These are phyloP conservation scores for Muschampia plurimacula DNA, from an alignment of 2,888 invertebrate genomes.

Conservation along the genomic window DNA sequence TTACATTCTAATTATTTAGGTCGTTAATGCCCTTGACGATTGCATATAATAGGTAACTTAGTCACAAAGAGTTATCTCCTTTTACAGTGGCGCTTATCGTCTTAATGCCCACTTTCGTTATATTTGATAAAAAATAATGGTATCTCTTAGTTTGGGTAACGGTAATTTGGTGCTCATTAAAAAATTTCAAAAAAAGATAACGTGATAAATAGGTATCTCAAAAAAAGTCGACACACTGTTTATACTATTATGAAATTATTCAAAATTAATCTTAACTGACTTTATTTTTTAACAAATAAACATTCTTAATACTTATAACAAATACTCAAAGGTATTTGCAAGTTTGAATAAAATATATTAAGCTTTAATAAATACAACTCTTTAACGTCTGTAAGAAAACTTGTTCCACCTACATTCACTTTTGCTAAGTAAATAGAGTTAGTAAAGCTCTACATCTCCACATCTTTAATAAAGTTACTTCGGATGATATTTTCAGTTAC, in stretches of 20 bases:
- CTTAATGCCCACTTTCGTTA: not conserved
- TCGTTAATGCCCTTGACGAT: conserved; percentile 37
- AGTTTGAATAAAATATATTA: not conserved
- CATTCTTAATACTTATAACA: not conserved
- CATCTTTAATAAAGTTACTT: not conserved
- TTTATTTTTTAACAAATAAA: too few relatives aligned
- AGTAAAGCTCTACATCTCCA: conserved; percentile 19
- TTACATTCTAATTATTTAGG: conserved; percentile 37
- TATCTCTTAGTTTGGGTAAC: not conserved
- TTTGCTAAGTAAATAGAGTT: conserved; percentile 59
- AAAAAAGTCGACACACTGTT: too few relatives aligned
- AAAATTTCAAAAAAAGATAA: not conserved
- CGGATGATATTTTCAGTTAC: not conserved
- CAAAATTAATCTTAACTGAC: too few relatives aligned
- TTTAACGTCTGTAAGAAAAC: conserved; percentile 5
- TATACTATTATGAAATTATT: too few relatives aligned
- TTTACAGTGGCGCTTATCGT: not conserved
- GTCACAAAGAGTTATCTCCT: conserved; percentile 22
- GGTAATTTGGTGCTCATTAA: not conserved
- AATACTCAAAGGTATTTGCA: not conserved
- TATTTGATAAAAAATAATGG: not conserved
- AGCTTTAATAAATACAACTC: not conserved
- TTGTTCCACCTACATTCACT: conserved; percentile 73
- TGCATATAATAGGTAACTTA: conserved; percentile 13
- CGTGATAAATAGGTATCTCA: too few relatives aligned